These are phyloP conservation scores for Cheilosia soror DNA, from an alignment of 2,888 invertebrate species.

Conservation along the genomic window DNA sequence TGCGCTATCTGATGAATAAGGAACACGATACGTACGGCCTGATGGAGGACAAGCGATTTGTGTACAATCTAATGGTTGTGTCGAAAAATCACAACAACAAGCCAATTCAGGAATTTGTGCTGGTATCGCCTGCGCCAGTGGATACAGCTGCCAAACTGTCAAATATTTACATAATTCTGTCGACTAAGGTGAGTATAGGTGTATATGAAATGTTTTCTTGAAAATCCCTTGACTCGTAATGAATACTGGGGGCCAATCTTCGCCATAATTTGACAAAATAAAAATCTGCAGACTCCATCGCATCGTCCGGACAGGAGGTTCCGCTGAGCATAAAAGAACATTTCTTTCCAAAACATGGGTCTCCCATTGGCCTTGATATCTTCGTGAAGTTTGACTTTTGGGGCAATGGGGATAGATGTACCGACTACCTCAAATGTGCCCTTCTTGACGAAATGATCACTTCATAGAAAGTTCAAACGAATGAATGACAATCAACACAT, in stretches of 20 bases:
- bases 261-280: no score
- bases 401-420: no score
- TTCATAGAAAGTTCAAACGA: neutral
- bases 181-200: slow-evolving; percentile 88
- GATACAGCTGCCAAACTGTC: slow-evolving; percentile 99
- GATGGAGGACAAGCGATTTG: slow-evolving; percentile 99
- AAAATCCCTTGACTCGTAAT: no score
- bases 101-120: slow-evolving; percentile 98
- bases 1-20: slow-evolving; percentile 97
- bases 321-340: no score
- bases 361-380: no score
- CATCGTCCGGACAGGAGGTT: no score
- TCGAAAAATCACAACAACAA: slow-evolving; percentile 97
- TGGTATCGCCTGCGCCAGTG: slow-evolving; percentile 99
- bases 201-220: neutral
- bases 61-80: slow-evolving; percentile 99
- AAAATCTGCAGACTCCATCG: no score
- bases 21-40: slow-evolving; percentile 98
- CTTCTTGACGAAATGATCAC: no score
- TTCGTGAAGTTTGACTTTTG: no score
- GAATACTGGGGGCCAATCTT: no score
- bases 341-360: no score
- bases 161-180: slow-evolving; percentile 93
- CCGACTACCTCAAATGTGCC: neutral
- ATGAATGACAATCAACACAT: neutral